A percentile compares a stretch with the other conserved stretches of the same genome.
Conservation (phyloP, 2,113 vertebrate species). For the Cyanoliseus patagonus region DNA sequence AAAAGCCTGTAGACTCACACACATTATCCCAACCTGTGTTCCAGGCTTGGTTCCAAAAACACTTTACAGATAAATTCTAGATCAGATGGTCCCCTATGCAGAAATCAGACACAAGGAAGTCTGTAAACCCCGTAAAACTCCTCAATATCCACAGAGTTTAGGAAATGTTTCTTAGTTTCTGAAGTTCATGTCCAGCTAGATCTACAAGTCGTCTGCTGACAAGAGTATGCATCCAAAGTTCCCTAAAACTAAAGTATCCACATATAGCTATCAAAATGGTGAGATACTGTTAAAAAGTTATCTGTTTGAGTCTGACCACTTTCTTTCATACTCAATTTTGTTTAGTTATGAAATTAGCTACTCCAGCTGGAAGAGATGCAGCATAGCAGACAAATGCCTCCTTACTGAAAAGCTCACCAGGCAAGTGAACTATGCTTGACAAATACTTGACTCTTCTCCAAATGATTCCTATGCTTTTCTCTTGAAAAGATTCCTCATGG, state of each 20-base stretch:
- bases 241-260: neutral
- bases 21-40: neutral
- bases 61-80: neutral
- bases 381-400: neutral
- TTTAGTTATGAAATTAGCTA: neutral
- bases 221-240: neutral
- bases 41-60: neutral
- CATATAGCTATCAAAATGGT: neutral
- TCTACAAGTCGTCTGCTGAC: neutral
- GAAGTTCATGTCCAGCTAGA: neutral
- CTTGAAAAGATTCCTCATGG: neutral
- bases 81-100: neutral
- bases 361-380: neutral
- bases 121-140: neutral
- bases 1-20: neutral
- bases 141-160: neutral
- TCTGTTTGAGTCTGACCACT: neutral
- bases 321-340: neutral
- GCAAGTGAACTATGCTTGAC: neutral
- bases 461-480: neutral
- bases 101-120: neutral
- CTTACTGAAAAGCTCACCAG: neutral
- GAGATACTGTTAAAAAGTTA: neutral
- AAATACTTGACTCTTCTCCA: neutral
- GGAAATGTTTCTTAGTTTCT: neutral